A percentile compares a stretch with the other conserved stretches of the same genome.
These are phyloP conservation scores for Ceyx cyanopectus DNA, from an alignment of 2,113 vertebrate genomes.

Conservation along the genomic window DNA sequence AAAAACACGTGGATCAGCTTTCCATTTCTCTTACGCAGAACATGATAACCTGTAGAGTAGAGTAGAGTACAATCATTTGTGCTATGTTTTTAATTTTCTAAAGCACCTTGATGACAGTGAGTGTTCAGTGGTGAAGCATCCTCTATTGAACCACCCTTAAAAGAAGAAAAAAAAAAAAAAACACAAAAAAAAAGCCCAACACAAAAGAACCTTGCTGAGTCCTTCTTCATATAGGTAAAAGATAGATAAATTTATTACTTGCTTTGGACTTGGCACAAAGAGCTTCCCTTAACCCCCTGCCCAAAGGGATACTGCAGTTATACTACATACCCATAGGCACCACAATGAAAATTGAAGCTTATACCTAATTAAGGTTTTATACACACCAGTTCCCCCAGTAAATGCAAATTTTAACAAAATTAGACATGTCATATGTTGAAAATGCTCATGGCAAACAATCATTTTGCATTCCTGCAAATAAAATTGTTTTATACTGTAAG, in stretches of 20 bases:
- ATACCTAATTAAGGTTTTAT: constrained; percentile 86
- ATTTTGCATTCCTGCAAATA: constrained; percentile 99
- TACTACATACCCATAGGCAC: constrained; percentile 86
- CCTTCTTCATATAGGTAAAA: constrained; percentile 76
- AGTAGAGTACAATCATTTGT: constrained; percentile 86
- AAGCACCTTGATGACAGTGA: constrained; percentile 89
- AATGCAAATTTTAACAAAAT: constrained; percentile 91
- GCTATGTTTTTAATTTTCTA: constrained; percentile 86
- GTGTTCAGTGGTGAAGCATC: constrained; percentile 86
- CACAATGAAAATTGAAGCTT: constrained; percentile 83
- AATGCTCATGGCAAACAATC: constrained; percentile 98
- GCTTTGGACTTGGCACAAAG: constrained; percentile 77
- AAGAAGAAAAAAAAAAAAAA: constrained; percentile 49
- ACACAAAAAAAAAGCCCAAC: neutral
- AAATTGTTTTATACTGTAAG: constrained; percentile 99
- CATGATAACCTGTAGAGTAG: constrained; percentile 86
- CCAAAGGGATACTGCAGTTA: constrained; percentile 89
- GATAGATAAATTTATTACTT: constrained; percentile 71
- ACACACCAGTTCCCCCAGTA: constrained; percentile 88
- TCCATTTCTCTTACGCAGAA: constrained; percentile 84
- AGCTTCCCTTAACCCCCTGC: constrained; percentile 78
- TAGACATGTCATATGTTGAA: constrained; percentile 98
- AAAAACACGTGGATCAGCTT: constrained; percentile 81
- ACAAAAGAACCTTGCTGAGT: constrained; percentile 70
- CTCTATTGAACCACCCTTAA: constrained; percentile 83